Conservation (phyloP, 2,113 vertebrate species). For the Odocoileus virginianus region DNA sequence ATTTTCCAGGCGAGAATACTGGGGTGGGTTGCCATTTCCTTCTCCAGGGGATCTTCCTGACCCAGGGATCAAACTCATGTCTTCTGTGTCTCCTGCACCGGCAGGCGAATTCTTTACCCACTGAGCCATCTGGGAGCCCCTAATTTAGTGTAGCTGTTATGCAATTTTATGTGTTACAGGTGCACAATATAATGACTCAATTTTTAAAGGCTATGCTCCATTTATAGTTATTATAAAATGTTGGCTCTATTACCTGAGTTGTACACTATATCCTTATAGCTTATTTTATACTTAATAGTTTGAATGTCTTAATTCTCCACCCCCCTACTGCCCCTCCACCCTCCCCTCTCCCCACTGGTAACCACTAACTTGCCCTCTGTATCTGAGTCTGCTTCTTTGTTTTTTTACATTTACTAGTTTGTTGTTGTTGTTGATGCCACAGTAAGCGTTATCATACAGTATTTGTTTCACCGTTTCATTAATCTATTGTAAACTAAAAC, state of each 20-base stretch:
- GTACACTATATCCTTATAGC: neutral
- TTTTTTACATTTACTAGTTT: neutral
- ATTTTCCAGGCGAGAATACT: neutral
- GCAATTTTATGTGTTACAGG: neutral
- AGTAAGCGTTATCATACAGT: neutral
- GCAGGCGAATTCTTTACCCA: neutral
- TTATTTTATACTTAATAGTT: neutral
- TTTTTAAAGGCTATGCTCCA: neutral
- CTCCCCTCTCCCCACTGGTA: neutral
- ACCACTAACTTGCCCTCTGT: neutral
- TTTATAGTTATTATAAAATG: neutral
- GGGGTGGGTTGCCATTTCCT: neutral
- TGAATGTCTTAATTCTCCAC: neutral
- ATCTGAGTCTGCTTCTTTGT: neutral
- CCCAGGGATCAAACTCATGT: neutral
- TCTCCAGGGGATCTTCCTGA: neutral
- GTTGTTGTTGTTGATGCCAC: neutral
- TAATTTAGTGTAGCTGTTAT: neutral
- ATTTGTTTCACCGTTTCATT: neutral
- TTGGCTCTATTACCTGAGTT: neutral
- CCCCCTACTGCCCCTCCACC: neutral
- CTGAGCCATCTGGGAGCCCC: neutral
- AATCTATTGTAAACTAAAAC: neutral
- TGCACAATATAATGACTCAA: neutral
- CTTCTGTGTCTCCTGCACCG: neutral